Evolutionary conservation across 1,140 invertebrate species (phyloP).

Genomic region (Tyrophagus putrescentiae): DNA sequence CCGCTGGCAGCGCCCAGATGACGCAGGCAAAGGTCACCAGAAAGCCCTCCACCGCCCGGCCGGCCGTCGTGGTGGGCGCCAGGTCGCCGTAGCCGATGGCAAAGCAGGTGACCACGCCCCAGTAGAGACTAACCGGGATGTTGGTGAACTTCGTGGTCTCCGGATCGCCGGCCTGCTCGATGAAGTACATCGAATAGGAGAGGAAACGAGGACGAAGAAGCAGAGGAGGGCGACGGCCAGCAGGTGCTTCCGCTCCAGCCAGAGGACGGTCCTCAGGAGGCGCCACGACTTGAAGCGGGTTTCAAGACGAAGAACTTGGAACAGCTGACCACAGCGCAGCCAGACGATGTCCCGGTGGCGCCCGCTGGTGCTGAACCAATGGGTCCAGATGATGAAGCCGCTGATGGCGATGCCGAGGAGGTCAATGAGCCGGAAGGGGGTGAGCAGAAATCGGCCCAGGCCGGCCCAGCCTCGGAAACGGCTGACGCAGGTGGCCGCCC

Average conservation of each 20-base stretch:
- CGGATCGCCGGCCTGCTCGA: constrained; percentile 2
- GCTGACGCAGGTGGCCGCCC: background rate
- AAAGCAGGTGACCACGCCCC: background rate
- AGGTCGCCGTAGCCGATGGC: constrained; percentile 17
- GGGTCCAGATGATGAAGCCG: background rate
- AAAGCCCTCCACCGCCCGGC: background rate
- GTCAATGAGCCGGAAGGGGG: constrained; percentile 9
- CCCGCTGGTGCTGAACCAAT: background rate
- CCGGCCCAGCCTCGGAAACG: background rate
- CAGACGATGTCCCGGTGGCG: background rate
- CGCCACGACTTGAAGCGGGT: constrained; percentile 7
- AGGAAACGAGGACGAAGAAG: background rate
- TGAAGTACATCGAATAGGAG: constrained; percentile 3
- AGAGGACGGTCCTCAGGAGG: background rate
- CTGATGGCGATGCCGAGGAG: background rate
- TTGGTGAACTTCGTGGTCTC: background rate
- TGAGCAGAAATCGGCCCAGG: background rate
- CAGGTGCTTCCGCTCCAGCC: background rate
- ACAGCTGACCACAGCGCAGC: constrained; percentile 4
- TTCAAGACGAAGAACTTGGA: background rate
- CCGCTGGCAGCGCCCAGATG: constrained; percentile 4
- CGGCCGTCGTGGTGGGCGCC: background rate
- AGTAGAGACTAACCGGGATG: background rate
- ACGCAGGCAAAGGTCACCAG: background rate
- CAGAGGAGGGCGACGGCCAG: background rate